These are phyloP conservation scores for Chrysotoxum bicinctum DNA, from an alignment of 2,888 invertebrate genomes.

Conservation along the genomic window DNA sequence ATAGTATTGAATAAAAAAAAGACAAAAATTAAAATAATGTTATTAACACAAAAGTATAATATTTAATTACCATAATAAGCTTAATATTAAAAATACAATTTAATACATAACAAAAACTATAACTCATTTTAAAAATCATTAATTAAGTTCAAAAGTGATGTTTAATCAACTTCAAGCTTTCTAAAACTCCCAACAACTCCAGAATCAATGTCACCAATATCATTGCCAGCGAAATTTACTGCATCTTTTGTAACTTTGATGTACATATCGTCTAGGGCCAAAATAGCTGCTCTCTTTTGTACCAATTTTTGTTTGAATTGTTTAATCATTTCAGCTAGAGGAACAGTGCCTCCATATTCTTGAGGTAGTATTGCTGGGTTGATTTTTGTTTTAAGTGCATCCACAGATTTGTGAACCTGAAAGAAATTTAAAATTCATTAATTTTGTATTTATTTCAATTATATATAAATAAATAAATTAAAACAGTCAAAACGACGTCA, in stretches of 20 bases:
- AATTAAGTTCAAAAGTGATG: not conserved
- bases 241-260: slow-evolving; percentile 85
- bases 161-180: slow-evolving; percentile 91
- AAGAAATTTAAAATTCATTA: slow-evolving; percentile 76
- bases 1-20: too few relatives aligned
- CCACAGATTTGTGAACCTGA: slow-evolving; percentile 88
- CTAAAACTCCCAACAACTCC: slow-evolving; percentile 92
- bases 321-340: slow-evolving; percentile 91
- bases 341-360: slow-evolving; percentile 93
- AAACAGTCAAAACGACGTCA: too few relatives aligned
- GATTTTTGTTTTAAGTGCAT: slow-evolving; percentile 88
- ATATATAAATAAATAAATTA: not conserved
- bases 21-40: slow-evolving; percentile 23
- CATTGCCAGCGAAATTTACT: slow-evolving; percentile 83
- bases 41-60: slow-evolving; percentile 19
- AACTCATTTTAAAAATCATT: slow-evolving; percentile 13
- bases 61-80: slow-evolving; percentile 29
- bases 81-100: slow-evolving; percentile 37
- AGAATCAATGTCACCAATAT: slow-evolving; percentile 87
- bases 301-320: slow-evolving; percentile 86
- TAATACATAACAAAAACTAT: slow-evolving; percentile 36
- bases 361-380: slow-evolving; percentile 90
- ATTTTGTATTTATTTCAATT: not conserved
- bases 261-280: slow-evolving; percentile 89
- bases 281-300: slow-evolving; percentile 85